Base-by-base conservation (phyloP, 2,797 vertebrate genomes). In the Arremon aurantiirostris region DNA sequence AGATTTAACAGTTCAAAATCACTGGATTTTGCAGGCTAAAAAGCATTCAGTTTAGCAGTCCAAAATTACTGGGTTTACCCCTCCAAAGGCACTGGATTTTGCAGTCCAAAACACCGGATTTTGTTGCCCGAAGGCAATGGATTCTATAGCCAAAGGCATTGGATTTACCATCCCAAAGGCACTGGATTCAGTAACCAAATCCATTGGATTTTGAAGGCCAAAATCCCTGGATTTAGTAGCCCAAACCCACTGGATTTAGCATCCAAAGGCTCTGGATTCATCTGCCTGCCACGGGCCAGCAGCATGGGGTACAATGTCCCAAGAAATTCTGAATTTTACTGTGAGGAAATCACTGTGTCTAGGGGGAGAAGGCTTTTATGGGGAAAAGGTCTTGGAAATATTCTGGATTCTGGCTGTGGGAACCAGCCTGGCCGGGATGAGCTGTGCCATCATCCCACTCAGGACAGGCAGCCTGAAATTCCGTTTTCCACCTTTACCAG, bases 11-110 rank as follows among this genome's bases (percentile, higher is more conserved):
- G 5, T 2, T 28, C 17, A 66, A 56, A 42, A 1, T 0, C 20
- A 27, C 2, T 24, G 12, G 27, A 44, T 44, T 64, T 17, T 11
- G 9, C 14, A 56, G 15, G 0, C 21, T 41, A 34, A 14, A 50
- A n/a, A 6, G 0, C 14, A 11, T 0, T 39, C 41, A 11, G 14
- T 27, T 79, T 57, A 66, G 2, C 0, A 35, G 6, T 16, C 49
- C 49, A 50, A 50, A 49, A 15, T 9, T 15, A 16, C 15, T 50
- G 26, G 9, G 6, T 50, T 18, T 35, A 11, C 10, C 41, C 71
- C 42, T 19, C 39, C 41, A 35, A 35, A 56, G 4, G 5, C 26
- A 18, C 1, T 23, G n/a, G 27, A 37, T 32, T 72, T 23, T 11
- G 14, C 1, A 24, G 34, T 13, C 39, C 41, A 57, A 73, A 8